phyloP scores from a whole-genome alignment of 2,113 vertebrate species.

The Burhinus oedicnemus region DNA sequence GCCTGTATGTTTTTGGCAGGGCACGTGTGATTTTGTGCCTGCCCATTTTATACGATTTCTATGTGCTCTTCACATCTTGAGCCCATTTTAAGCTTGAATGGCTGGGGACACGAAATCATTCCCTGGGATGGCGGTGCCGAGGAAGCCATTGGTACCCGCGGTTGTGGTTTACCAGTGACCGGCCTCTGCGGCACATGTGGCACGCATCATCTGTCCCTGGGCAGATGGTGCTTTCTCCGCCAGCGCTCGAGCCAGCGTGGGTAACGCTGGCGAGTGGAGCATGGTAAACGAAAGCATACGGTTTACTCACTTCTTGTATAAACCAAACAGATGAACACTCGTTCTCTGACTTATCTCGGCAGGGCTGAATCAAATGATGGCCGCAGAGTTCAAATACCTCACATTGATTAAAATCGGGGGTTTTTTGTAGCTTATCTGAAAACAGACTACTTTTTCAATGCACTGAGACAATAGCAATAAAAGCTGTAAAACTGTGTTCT shows the following conservation, averaged over 20 bases:
- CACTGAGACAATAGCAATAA: slow-evolving; percentile 12
- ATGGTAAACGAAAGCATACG: neutral
- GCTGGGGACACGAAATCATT: accelerated
- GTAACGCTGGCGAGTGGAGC: neutral
- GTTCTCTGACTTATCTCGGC: neutral
- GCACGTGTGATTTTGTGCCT: neutral
- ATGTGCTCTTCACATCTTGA: neutral
- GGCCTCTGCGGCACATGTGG: accelerated
- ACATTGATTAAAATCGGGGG: neutral
- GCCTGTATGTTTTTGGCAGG: neutral
- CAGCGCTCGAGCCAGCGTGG: neutral
- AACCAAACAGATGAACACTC: neutral
- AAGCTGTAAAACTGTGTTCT: slow-evolving; percentile 32
- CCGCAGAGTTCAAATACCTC: neutral
- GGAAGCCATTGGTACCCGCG: accelerated
- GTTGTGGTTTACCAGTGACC: accelerated
- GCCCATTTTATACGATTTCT: neutral
- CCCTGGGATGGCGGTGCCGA: neutral
- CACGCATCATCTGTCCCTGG: neutral
- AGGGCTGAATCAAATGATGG: neutral
- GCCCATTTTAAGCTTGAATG: neutral
- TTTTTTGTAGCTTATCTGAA: neutral
- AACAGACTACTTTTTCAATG: slow-evolving; percentile 9
- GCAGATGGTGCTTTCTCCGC: neutral
- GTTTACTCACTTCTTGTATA: neutral